Evolutionary conservation across 2,888 invertebrate genomes (phyloP).

Genomic region (Branchinecta sandiegonensis): DNA sequence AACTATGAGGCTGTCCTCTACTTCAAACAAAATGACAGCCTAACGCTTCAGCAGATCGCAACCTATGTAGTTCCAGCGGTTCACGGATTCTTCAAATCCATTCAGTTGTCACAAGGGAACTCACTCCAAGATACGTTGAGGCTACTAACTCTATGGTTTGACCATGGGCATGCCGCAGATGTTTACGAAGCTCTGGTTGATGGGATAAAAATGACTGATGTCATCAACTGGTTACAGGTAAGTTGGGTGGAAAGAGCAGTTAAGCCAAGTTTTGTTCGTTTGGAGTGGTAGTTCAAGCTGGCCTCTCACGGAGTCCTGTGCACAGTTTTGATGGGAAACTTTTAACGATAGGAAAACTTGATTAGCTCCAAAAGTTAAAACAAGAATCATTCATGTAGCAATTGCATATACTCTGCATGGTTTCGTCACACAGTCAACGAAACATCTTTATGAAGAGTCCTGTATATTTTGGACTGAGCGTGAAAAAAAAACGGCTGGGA

Average conservation of each 20-base stretch:
- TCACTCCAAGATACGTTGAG: conserved; percentile 91
- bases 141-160: conserved; percentile 93
- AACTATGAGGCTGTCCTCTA: conserved; percentile 83
- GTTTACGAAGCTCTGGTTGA: conserved; percentile 87
- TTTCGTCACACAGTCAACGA: too few relatives aligned
- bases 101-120: conserved; percentile 69
- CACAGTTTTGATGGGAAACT: too few relatives aligned
- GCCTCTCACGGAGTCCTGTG: too few relatives aligned
- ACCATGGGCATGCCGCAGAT: conserved; percentile 84
- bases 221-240: conserved; percentile 93
- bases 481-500: too few relatives aligned
- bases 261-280: too few relatives aligned
- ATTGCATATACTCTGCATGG: too few relatives aligned
- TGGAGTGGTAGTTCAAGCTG: too few relatives aligned
- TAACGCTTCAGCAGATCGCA: conserved; percentile 43
- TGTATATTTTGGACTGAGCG: too few relatives aligned
- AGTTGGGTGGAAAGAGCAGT: conserved; percentile 8
- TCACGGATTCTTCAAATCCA: conserved; percentile 88
- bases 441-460: too few relatives aligned
- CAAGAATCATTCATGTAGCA: too few relatives aligned
- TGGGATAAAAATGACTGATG: conserved; percentile 81
- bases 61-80: conserved; percentile 84
- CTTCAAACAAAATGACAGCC: conserved; percentile 40
- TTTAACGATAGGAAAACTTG: too few relatives aligned
- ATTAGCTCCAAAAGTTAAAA: too few relatives aligned